Conservation (phyloP, 2,888 invertebrate species). For the Stenotaenia linearis region DNA sequence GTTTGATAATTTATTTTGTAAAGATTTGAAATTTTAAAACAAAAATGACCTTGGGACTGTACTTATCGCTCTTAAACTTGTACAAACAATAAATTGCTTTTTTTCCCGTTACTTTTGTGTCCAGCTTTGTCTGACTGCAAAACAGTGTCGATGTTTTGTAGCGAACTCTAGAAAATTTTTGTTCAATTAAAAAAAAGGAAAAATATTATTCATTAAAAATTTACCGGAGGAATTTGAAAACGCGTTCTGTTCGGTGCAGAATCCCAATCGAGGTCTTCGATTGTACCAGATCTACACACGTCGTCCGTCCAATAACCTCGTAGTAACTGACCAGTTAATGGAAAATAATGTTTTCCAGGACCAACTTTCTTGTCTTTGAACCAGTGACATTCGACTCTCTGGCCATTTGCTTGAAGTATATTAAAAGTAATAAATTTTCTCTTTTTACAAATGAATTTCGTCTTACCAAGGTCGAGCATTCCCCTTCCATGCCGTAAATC, state of each 20-base stretch:
- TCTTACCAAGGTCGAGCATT: constrained; percentile 13
- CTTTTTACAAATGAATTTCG: neutral
- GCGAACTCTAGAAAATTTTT: neutral
- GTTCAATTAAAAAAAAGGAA: too few species aligned
- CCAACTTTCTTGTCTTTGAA: neutral
- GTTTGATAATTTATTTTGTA: neutral
- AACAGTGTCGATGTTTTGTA: neutral
- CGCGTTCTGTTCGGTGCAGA: neutral
- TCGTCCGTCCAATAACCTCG: neutral
- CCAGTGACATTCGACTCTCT: neutral
- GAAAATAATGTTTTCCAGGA: constrained; percentile 26
- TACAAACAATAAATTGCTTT: neutral
- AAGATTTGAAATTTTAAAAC: neutral
- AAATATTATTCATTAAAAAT: too few species aligned
- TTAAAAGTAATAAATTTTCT: neutral
- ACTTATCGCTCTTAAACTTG: neutral
- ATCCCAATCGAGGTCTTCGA: constrained; percentile 19
- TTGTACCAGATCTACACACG: neutral
- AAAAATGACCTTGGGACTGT: neutral
- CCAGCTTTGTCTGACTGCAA: neutral
- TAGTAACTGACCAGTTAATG: neutral
- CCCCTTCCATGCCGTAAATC: constrained; percentile 27
- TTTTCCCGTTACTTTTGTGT: neutral
- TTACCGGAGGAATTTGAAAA: constrained; percentile 1
- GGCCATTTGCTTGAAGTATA: neutral